Percentiles rank a stretch among this genome's conserved stretches.
Conservation (phyloP, 2,888 invertebrate genomes). For the Drosophila fulvimacula region DNA sequence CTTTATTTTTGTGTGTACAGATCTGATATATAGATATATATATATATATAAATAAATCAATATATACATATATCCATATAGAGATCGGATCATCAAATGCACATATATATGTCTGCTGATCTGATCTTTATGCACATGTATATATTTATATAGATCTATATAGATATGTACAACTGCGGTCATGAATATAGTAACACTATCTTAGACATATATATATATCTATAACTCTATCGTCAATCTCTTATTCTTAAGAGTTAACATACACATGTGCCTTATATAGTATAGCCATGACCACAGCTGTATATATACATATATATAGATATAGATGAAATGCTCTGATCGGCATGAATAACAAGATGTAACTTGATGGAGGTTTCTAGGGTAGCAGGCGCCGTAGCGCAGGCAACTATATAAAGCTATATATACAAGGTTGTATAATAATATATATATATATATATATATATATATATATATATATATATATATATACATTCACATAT, state of each 20-base stretch:
- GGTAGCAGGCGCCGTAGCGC: not conserved
- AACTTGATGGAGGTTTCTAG: not conserved
- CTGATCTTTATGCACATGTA: too few species aligned
- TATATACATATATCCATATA: not conserved
- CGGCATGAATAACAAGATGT: not conserved
- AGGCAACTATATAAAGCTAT: conserved; percentile 8
- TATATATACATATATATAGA: too few species aligned
- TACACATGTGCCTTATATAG: too few species aligned
- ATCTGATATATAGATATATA: conserved; percentile 4
- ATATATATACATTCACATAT: conserved; percentile 1
- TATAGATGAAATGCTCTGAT: not conserved
- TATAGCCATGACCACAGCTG: too few species aligned
- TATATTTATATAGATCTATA: too few species aligned
- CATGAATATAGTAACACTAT: too few species aligned
- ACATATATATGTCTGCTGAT: not conserved
- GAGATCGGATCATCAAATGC: too few species aligned
- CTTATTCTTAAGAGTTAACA: too few species aligned
- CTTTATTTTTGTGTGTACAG: conserved; percentile 29
- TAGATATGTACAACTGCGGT: too few species aligned
- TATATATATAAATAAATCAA: conserved; percentile 11
- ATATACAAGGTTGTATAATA: conserved; percentile 20
- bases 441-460: conserved; percentile 5
- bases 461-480: conserved; percentile 17
- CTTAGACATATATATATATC: too few species aligned
- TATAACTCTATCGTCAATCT: too few species aligned